Conservation (phyloP, 2,888 invertebrate genomes). For the Eupithecia abbreviata region DNA sequence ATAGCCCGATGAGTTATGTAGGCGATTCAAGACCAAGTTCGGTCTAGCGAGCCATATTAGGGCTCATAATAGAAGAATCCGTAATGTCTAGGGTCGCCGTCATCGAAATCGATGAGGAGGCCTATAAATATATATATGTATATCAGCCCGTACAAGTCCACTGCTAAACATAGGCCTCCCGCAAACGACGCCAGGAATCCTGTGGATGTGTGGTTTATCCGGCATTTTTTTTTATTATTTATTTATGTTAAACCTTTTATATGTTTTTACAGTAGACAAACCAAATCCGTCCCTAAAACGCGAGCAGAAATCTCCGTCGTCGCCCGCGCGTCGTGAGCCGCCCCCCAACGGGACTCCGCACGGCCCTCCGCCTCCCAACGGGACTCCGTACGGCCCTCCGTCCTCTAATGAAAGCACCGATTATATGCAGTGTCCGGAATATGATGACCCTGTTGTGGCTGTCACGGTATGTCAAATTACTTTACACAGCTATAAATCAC, state of each 20-base stretch:
- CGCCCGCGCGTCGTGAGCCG: not conserved
- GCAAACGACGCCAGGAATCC: too few relatives aligned
- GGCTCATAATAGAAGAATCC: too few relatives aligned
- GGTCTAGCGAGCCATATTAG: too few relatives aligned
- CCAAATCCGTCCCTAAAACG: not conserved
- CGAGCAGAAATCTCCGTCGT: not conserved
- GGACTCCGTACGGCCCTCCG: conserved; percentile 25
- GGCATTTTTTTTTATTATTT: not conserved
- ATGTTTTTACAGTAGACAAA: conserved; percentile 32
- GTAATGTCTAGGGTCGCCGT: too few relatives aligned
- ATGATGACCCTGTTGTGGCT: conserved; percentile 72
- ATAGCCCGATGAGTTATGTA: too few relatives aligned
- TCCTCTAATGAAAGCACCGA: conserved; percentile 18
- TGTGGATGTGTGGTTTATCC: too few relatives aligned
- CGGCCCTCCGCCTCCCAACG: conserved; percentile 27
- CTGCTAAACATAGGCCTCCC: too few relatives aligned
- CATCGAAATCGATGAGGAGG: too few relatives aligned
- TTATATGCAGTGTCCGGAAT: conserved; percentile 63
- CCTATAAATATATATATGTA: too few relatives aligned
- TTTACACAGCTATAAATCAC: not conserved
- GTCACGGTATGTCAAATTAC: conserved; percentile 61
- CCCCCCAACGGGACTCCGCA: not conserved
- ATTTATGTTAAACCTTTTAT: not conserved
- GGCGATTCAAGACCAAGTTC: too few relatives aligned
- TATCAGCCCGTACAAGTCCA: too few relatives aligned